phyloP scores from a whole-genome alignment of 2,113 vertebrate species.

The Bostrychus sinensis region DNA sequence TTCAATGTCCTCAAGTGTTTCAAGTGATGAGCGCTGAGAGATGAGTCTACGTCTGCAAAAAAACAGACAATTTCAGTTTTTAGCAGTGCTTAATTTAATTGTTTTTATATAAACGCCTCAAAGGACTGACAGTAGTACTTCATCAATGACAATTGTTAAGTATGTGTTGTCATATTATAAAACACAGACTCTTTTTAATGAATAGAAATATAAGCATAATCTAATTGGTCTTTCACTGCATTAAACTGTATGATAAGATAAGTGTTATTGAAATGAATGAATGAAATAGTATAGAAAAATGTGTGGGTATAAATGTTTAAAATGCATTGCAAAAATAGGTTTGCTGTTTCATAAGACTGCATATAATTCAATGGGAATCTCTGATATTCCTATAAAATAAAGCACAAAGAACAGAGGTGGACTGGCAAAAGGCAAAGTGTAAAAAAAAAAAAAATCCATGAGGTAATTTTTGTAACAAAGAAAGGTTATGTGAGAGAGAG shows the following conservation, averaged over 20 bases:
- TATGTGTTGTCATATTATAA: too few species aligned
- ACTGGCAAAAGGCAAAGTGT: background rate
- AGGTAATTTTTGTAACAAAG: slow-evolving; percentile 5
- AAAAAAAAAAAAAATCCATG: slow-evolving; percentile 8
- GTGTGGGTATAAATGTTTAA: too few species aligned
- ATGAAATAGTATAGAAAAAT: too few species aligned
- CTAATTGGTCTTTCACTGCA: too few species aligned
- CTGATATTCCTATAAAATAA: slow-evolving; percentile 19
- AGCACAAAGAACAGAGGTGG: background rate
- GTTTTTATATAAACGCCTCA: background rate
- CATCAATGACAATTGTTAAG: too few species aligned
- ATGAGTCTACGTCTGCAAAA: slow-evolving; percentile 89
- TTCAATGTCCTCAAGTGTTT: slow-evolving; percentile 98
- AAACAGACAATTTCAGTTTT: slow-evolving; percentile 11
- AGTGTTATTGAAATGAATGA: too few species aligned
- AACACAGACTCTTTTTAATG: too few species aligned
- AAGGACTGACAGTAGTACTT: background rate
- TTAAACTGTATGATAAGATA: too few species aligned
- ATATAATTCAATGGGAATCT: too few species aligned
- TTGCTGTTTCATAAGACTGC: too few species aligned
- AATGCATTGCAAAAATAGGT: too few species aligned
- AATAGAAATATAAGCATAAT: too few species aligned
- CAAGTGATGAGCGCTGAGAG: slow-evolving; percentile 96
- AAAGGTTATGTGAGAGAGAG: background rate
- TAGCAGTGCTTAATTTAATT: background rate